A percentile compares a stretch with the other conserved stretches of the same genome.
Conservation (phyloP, 2,888 invertebrate genomes). For the Petrophora chlorosata region DNA sequence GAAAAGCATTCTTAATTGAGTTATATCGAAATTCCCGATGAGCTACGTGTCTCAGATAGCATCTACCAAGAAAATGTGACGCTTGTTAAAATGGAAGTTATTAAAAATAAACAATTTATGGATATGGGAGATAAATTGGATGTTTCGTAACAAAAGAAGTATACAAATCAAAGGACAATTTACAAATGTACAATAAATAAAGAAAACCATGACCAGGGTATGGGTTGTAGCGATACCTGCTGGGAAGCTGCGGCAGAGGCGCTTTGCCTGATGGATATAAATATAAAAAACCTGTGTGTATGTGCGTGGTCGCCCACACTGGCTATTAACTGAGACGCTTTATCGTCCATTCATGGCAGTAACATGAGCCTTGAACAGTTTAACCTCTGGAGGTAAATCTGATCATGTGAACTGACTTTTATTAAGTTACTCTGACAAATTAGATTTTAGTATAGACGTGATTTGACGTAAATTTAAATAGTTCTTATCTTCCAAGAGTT, state of each 20-base stretch:
- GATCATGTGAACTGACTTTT: conserved; percentile 43
- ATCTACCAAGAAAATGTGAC: conserved; percentile 9
- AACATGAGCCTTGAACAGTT: conserved; percentile 62
- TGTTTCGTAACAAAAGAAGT: conserved; percentile 36
- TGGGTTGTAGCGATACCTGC: conserved; percentile 55
- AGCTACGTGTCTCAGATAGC: conserved; percentile 19
- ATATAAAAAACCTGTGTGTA: conserved; percentile 58
- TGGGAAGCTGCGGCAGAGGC: conserved; percentile 65
- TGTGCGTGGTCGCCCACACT: conserved; percentile 63
- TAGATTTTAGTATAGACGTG: conserved; percentile 1
- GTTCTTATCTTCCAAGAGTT: no score
- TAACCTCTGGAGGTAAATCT: conserved; percentile 60
- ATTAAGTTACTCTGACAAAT: conserved; percentile 42
- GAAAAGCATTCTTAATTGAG: conserved; percentile 37
- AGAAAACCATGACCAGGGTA: conserved; percentile 56
- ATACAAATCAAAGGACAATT: conserved; percentile 49
- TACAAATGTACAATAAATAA: conserved; percentile 69
- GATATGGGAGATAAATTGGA: conserved; percentile 19
- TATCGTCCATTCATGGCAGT: conserved; percentile 73
- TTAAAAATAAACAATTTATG: conserved; percentile 34
- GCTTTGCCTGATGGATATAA: conserved; percentile 71
- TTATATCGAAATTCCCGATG: conserved; percentile 35
- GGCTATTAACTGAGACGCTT: conserved; percentile 69
- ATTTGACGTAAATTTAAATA: no score
- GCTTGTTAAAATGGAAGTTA: conserved; percentile 30